A percentile compares a stretch with the other conserved stretches of the same genome.
These are phyloP conservation scores for Plectus sambesii DNA, from an alignment of 1,140 invertebrate species.

Conservation along the genomic window DNA sequence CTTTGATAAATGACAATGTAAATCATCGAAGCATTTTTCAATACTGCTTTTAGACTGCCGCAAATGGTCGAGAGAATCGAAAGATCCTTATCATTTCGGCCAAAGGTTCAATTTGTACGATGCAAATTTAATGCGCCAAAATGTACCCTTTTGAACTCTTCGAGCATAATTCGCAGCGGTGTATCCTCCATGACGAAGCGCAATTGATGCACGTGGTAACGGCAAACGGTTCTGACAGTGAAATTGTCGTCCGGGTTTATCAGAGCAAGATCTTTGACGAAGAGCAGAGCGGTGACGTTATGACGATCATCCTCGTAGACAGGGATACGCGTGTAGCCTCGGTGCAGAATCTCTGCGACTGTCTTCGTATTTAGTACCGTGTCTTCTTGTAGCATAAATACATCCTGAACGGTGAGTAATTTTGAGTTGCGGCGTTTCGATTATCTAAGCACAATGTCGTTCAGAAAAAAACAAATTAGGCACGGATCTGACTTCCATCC, in stretches of 20 bases:
- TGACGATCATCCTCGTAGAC: slow-evolving; percentile 61
- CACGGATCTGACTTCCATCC: too few relatives aligned
- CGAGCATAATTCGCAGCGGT: slow-evolving; percentile 83
- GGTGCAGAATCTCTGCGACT: slow-evolving; percentile 83
- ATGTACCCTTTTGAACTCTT: slow-evolving; percentile 80
- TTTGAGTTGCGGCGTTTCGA: too few relatives aligned
- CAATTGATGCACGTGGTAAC: slow-evolving; percentile 88
- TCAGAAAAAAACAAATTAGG: too few relatives aligned
- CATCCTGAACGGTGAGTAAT: slow-evolving; percentile 58
- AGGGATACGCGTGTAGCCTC: slow-evolving; percentile 85
- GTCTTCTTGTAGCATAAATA: slow-evolving; percentile 50
- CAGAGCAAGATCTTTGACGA: slow-evolving; percentile 92
- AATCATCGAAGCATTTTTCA: neutral
- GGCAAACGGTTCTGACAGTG: slow-evolving; percentile 75
- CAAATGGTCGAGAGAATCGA: too few relatives aligned
- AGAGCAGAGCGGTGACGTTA: slow-evolving; percentile 83
- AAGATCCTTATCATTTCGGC: too few relatives aligned
- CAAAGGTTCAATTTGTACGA: too few relatives aligned
- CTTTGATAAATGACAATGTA: too few relatives aligned
- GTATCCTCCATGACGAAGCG: slow-evolving; percentile 92
- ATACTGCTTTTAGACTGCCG: neutral
- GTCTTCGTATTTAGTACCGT: slow-evolving; percentile 52
- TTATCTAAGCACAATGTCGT: too few relatives aligned
- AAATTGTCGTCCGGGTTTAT: slow-evolving; percentile 86
- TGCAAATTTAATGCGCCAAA: too few relatives aligned